Conservation (phyloP, 2,113 vertebrate genomes). For the Amblyopsis rosae region DNA sequence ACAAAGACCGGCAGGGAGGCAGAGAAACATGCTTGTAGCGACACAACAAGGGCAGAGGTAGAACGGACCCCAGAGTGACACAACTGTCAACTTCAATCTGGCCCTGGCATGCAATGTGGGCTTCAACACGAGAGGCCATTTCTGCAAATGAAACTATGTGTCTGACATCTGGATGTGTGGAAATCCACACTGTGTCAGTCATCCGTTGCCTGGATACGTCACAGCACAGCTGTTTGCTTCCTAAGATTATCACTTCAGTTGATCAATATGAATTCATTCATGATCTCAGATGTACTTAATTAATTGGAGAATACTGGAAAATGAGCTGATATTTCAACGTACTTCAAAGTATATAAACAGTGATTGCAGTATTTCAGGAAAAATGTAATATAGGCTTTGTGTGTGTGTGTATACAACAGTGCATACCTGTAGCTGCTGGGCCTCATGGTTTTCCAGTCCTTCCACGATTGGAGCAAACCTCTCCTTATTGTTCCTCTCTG, state of each 20-base stretch:
- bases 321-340: too few species aligned
- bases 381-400: not conserved
- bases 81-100: slow-evolving; percentile 45
- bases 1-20: slow-evolving; percentile 22
- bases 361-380: not conserved
- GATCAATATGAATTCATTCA: not conserved
- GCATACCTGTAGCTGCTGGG: slow-evolving; percentile 90
- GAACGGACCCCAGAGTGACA: slow-evolving; percentile 37
- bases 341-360: not conserved
- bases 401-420: slow-evolving; percentile 4
- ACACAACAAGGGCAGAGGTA: slow-evolving; percentile 37
- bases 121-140: slow-evolving; percentile 21
- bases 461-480: slow-evolving; percentile 93
- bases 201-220: slow-evolving; percentile 2
- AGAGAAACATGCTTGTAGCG: slow-evolving; percentile 30
- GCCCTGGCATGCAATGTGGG: slow-evolving; percentile 20
- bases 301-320: too few species aligned
- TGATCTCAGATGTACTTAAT: too few species aligned
- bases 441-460: slow-evolving; percentile 94
- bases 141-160: slow-evolving; percentile 17
- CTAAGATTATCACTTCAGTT: not conserved
- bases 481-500: slow-evolving; percentile 90
- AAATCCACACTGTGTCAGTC: not conserved
- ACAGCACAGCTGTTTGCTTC: not conserved
- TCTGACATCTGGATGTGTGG: slow-evolving; percentile 11